Percentiles rank a stretch among this genome's conserved stretches.
phyloP scores from a whole-genome alignment of 1,140 invertebrate genomes.

The Bombus picipes region DNA sequence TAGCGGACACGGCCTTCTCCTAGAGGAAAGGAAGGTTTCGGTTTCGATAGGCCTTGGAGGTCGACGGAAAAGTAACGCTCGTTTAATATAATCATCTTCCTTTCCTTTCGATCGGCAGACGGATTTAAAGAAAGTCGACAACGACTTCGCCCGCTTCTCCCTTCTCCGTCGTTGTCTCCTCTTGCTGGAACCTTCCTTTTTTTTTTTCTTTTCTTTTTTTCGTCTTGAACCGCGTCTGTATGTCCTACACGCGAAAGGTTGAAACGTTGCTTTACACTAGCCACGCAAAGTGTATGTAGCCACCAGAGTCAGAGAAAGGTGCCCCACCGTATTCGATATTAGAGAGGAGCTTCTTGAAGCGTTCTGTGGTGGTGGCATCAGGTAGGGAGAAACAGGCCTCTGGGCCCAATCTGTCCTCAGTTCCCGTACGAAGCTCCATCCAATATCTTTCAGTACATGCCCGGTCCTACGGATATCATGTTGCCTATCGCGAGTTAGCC shows the following conservation, averaged over 20 bases:
- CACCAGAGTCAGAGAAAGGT: constrained; percentile 76
- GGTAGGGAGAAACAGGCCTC: constrained; percentile 76
- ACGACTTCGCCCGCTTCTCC: constrained; percentile 18
- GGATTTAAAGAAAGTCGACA: constrained; percentile 66
- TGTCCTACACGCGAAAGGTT: constrained; percentile 13
- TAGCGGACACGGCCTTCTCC: constrained; percentile 38
- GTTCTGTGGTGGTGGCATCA: constrained; percentile 72
- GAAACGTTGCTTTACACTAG: constrained; percentile 27
- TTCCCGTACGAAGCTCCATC: constrained; percentile 74
- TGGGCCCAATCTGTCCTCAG: constrained; percentile 76
- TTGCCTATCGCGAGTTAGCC: constrained; percentile 67
- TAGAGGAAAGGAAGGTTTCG: constrained; percentile 61
- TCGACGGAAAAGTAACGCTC: constrained; percentile 70
- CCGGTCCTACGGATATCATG: constrained; percentile 72
- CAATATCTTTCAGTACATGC: constrained; percentile 64
- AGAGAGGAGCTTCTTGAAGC: constrained; percentile 78
- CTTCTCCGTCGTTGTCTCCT: constrained; percentile 12
- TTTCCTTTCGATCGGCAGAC: constrained; percentile 44
- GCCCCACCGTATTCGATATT: constrained; percentile 77
- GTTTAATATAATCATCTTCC: constrained; percentile 60
- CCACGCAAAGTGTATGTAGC: constrained; percentile 32
- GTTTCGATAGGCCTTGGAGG: constrained; percentile 72
- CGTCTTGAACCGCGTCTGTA: constrained; percentile 24
- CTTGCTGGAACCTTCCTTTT: constrained; percentile 33
- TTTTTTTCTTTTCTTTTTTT: constrained; percentile 22